These are phyloP conservation scores for Anas platyrhynchos DNA, from an alignment of 2,113 vertebrate species.

Conservation along the genomic window DNA sequence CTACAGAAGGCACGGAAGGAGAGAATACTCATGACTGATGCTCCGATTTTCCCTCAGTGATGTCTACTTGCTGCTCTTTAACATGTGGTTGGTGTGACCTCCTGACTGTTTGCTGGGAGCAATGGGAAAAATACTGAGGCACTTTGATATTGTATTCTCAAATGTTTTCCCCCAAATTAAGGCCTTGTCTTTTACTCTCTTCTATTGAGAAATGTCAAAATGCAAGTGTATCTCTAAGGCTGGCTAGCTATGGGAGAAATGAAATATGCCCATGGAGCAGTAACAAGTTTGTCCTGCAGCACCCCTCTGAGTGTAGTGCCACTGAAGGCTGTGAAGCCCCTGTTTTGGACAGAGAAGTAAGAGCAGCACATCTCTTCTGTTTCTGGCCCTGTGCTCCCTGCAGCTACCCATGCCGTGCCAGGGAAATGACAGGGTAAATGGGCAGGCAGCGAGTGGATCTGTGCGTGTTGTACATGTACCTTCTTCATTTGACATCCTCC, in stretches of 20 bases:
- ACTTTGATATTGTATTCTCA: not conserved
- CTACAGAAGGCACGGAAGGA: not conserved
- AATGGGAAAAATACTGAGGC: not conserved
- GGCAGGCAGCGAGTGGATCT: fast-evolving
- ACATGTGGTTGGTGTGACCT: not conserved
- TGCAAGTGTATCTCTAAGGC: not conserved
- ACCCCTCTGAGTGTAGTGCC: not conserved
- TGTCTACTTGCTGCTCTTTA: not conserved
- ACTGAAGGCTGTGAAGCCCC: not conserved
- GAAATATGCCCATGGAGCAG: not conserved
- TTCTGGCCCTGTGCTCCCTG: not conserved
- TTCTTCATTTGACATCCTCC: not conserved
- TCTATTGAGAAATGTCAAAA: not conserved
- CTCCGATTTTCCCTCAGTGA: not conserved
- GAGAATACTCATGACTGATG: not conserved
- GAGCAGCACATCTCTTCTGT: not conserved
- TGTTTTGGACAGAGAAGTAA: not conserved
- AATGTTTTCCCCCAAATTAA: not conserved
- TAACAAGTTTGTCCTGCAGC: not conserved
- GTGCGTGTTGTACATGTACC: fast-evolving
- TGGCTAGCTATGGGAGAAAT: not conserved
- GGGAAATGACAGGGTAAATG: not conserved
- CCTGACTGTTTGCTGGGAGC: not conserved
- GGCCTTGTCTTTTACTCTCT: not conserved
- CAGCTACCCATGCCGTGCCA: not conserved